A percentile compares a stretch with the other conserved stretches of the same genome.
phyloP scores from a whole-genome alignment of 2,888 invertebrate species.

The Cremastobaeus sp. region DNA sequence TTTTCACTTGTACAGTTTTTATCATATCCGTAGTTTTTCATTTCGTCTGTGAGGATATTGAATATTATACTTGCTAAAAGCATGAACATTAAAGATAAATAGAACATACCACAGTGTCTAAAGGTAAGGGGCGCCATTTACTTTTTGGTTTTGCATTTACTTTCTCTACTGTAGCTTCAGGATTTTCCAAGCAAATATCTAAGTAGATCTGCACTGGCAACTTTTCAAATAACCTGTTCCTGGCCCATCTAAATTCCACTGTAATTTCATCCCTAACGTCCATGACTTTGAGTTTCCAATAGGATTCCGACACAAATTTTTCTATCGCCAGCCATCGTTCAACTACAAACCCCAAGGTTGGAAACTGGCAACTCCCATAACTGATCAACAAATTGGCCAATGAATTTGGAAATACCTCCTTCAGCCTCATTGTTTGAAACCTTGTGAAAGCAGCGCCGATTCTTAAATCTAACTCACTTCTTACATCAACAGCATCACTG shows the following conservation, averaged over 20 bases:
- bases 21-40: too few relatives aligned
- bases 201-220: constrained; percentile 88
- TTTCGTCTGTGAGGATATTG: constrained; percentile 85
- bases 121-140: constrained; percentile 96
- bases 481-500: constrained; percentile 95
- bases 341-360: constrained; percentile 99
- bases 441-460: constrained; percentile 99
- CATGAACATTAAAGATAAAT: too few relatives aligned
- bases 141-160: constrained; percentile 92
- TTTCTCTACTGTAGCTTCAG: constrained; percentile 85
- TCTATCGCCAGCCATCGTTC: constrained; percentile 96
- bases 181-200: constrained; percentile 88
- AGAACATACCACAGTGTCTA: constrained; percentile 95
- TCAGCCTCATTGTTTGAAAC: constrained; percentile 94
- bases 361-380: constrained; percentile 99
- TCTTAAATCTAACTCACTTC: constrained; percentile 93
- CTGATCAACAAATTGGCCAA: constrained; percentile 91
- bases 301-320: constrained; percentile 93
- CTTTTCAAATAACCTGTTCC: constrained; percentile 92
- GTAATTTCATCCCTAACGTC: constrained; percentile 87
- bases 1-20: too few relatives aligned
- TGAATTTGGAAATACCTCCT: constrained; percentile 87
- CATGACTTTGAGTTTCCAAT: constrained; percentile 96
- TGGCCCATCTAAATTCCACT: constrained; percentile 93
- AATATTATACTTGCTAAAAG: too few relatives aligned